Evolutionary conservation across 2,797 vertebrate species (phyloP).

Genomic region (Botia kubotai): DNA sequence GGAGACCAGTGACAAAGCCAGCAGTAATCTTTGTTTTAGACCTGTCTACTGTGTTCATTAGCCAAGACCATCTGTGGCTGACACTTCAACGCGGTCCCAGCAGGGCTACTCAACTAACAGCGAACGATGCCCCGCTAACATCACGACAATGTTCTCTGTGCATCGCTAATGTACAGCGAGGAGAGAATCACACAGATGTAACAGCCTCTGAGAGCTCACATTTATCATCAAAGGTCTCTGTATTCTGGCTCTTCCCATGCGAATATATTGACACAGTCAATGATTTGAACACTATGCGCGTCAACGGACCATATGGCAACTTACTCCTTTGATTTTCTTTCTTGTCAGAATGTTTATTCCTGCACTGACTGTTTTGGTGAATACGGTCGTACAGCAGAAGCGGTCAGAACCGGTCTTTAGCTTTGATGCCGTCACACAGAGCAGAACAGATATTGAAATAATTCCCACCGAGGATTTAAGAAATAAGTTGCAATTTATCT

Average conservation of each 20-base stretch:
- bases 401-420: conserved; percentile 28
- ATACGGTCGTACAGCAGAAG: background rate
- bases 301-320: conserved; percentile 33
- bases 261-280: conserved; percentile 36
- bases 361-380: conserved; percentile 6
- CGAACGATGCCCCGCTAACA: conserved; percentile 61
- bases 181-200: conserved; percentile 30
- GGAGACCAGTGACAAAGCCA: conserved; percentile 19
- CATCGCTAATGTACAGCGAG: conserved; percentile 18
- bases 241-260: conserved; percentile 20
- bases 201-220: conserved; percentile 19
- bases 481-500: conserved; percentile 30
- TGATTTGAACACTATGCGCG: conserved; percentile 30
- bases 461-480: conserved; percentile 8
- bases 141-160: conserved; percentile 40
- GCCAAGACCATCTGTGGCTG: conserved; percentile 79
- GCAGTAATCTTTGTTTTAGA: conserved; percentile 60
- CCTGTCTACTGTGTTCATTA: conserved; percentile 79
- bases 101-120: conserved; percentile 73
- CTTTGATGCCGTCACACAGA: conserved; percentile 19
- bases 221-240: conserved; percentile 36
- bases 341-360: background rate
- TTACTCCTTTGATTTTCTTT: conserved; percentile 40
- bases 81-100: conserved; percentile 70
- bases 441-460: conserved; percentile 35